Evolutionary conservation across 2,113 vertebrate species (phyloP), one percentile per base, ranked within the genome.

Genomic region (Emydocephalus ijimae): DNA sequence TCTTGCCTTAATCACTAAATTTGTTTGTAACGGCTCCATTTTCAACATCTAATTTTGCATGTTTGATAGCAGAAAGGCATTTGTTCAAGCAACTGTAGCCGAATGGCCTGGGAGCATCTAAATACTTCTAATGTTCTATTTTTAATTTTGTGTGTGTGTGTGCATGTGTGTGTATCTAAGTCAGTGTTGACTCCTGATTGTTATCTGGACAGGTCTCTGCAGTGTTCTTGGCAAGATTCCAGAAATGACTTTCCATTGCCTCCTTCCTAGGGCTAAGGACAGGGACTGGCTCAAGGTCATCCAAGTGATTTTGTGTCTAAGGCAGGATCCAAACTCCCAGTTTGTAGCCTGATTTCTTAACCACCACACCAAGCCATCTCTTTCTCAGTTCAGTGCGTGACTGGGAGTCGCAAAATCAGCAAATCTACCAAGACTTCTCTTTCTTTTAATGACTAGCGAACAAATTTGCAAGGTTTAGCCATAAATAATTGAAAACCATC

Each of bases 1-100:
- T 56, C 61, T 55, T 95, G 91, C 94, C 20, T 64, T 86, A 87
- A 90, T 43, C 45, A 52, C 56, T 21, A 87, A 92, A 86, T 3
- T 10, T 50, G 52, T 11, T 45, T 39, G 21, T 29, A 92, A 57
- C 43, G 2, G 34, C n/a, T 43, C 50, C 14, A 64, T 61, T 87
- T 93, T 15, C 55, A 15, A n/a, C 54, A 34, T 92, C 43, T 29
- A 34, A 9, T 86, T 93, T 52, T 54, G 55, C n/a, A 43, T 54
- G 54, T 90, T 52, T 93, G 89, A 90, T 59, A 21, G 56, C 8
- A 90, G 43, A 54, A 87, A 54, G 23, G 45, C 26, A 39, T 89
- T 56, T 4, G 3, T 92, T 39, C 88, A 85, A 45, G 43, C 48
- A 52, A 52, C 89, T 23, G 45, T 81, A 55, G 20, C 15, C 55